Percentiles rank a stretch among this genome's conserved stretches.
Evolutionary conservation across 2,113 vertebrate genomes (phyloP).

Genomic region (Baryphthengus martii): DNA sequence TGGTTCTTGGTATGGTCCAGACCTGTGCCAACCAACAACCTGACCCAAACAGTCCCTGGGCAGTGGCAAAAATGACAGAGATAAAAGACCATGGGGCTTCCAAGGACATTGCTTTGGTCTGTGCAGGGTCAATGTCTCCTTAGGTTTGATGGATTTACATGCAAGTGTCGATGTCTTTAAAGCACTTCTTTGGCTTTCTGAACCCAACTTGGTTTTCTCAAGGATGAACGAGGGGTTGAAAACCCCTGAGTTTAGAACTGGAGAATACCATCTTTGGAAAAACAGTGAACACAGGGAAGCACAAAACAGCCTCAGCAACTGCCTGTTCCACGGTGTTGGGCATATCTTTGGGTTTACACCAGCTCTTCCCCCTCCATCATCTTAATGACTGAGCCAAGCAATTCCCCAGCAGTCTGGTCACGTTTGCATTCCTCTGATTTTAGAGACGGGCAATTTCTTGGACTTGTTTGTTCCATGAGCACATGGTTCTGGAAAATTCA

Average conservation of each 20-base stretch:
- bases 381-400: neutral
- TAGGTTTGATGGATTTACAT: neutral
- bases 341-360: neutral
- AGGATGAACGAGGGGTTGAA: neutral
- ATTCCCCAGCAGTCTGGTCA: neutral
- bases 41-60: neutral
- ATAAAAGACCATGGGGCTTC: neutral
- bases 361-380: neutral
- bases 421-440: neutral
- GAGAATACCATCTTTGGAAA: neutral
- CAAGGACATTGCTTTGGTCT: neutral
- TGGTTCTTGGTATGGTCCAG: neutral
- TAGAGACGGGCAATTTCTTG: neutral
- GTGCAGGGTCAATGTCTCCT: neutral
- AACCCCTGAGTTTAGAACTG: neutral
- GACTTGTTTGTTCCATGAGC: neutral
- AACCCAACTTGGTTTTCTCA: neutral
- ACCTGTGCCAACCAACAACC: neutral
- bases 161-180: neutral
- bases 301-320: neutral
- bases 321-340: neutral
- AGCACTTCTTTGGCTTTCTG: neutral
- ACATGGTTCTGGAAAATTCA: neutral
- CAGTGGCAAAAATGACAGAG: neutral
- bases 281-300: neutral